Evolutionary conservation across 1,140 invertebrate species (phyloP).

Genomic region (Potamilus streckersoni): DNA sequence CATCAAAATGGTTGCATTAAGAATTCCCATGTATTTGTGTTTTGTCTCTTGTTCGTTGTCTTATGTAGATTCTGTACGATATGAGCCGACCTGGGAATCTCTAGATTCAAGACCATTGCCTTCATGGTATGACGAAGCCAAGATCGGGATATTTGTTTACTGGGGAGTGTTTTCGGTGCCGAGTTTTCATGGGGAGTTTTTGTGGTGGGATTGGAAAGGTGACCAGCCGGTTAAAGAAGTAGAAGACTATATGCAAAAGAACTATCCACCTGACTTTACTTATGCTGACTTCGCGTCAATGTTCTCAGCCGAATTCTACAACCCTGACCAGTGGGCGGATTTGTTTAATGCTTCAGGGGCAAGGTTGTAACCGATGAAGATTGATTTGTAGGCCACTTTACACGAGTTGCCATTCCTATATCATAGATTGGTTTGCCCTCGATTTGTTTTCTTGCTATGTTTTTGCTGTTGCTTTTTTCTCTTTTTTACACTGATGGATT

Average conservation of each 20-base stretch:
- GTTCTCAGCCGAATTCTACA: conserved; percentile 52
- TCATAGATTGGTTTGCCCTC: neutral
- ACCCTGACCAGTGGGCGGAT: conserved; percentile 44
- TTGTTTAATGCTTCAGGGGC: conserved; percentile 46
- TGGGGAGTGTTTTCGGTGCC: conserved; percentile 59
- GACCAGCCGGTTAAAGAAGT: conserved; percentile 5
- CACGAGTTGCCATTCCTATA: neutral
- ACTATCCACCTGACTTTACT: conserved; percentile 57
- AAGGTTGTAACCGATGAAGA: conserved; percentile 27
- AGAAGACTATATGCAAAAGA: conserved; percentile 57
- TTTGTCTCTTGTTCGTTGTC: conserved; percentile 77
- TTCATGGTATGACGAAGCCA: conserved; percentile 65
- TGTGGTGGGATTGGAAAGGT: conserved; percentile 60
- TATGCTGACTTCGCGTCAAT: conserved; percentile 53
- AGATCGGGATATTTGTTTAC: conserved; percentile 66
- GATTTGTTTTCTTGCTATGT: too few relatives aligned
- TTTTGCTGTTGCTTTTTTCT: too few relatives aligned
- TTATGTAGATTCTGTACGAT: conserved; percentile 13
- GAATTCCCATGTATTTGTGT: conserved; percentile 74
- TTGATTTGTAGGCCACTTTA: neutral
- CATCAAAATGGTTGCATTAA: too few relatives aligned
- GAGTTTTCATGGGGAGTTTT: conserved; percentile 45
- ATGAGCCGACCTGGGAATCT: conserved; percentile 62
- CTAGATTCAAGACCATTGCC: conserved; percentile 66
- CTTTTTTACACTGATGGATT: too few relatives aligned